Evolutionary conservation across 2,888 invertebrate genomes (phyloP).

Genomic region (Dynastes maya): DNA sequence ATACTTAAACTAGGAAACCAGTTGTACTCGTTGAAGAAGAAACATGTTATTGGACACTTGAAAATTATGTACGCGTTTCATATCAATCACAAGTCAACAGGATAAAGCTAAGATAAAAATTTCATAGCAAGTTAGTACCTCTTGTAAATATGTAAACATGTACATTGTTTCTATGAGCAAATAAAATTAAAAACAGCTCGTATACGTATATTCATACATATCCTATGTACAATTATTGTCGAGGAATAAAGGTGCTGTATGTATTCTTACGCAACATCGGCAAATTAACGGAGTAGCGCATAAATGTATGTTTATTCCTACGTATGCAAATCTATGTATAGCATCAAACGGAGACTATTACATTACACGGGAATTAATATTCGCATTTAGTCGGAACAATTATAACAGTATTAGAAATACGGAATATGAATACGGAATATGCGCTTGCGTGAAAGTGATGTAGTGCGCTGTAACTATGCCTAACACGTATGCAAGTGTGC

Average conservation of each 20-base stretch:
- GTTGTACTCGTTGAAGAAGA: no score
- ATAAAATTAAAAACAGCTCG: neutral
- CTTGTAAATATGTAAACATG: no score
- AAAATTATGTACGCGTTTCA: no score
- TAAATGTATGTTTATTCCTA: neutral
- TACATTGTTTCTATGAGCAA: no score
- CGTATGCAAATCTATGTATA: slow-evolving; percentile 2
- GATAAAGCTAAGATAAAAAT: no score
- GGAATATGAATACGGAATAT: slow-evolving; percentile 8
- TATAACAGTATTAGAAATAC: slow-evolving; percentile 32
- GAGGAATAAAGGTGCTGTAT: slow-evolving; percentile 1
- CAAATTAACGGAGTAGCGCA: slow-evolving; percentile 7
- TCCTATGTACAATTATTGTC: neutral
- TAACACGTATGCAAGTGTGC: neutral
- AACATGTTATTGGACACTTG: no score
- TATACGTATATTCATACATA: neutral
- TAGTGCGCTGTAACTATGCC: neutral
- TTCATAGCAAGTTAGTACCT: no score
- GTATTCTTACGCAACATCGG: slow-evolving; percentile 21
- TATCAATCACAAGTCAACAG: no score
- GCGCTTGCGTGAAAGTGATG: neutral
- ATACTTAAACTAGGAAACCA: no score
- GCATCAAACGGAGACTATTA: slow-evolving; percentile 11
- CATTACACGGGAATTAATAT: slow-evolving; percentile 13
- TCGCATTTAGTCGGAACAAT: slow-evolving; percentile 11